A percentile compares a stretch with the other conserved stretches of the same genome.
phyloP scores from a whole-genome alignment of 2,888 invertebrate species.

The Ashinkailepas kermadecensis region DNA sequence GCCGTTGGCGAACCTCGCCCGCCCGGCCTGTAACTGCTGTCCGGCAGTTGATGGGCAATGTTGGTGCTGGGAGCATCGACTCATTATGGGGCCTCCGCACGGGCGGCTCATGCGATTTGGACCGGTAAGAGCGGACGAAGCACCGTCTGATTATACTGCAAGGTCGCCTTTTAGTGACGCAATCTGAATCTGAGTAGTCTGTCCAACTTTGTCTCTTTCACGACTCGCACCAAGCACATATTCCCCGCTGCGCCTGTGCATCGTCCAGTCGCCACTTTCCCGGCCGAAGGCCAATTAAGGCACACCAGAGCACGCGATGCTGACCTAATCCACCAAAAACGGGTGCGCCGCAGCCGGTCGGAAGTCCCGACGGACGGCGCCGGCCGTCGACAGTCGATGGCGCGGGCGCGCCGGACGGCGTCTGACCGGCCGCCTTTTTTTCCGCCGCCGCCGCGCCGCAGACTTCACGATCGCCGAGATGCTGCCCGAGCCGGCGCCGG shows the following conservation, averaged over 20 bases:
- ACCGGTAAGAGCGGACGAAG: too few relatives aligned
- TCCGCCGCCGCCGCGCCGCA: neutral
- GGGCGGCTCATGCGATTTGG: too few relatives aligned
- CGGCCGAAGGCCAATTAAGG: neutral
- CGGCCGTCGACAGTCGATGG: conserved; percentile 46
- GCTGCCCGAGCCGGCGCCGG: conserved; percentile 28
- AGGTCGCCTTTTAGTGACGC: too few relatives aligned
- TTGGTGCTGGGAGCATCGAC: too few relatives aligned
- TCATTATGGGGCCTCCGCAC: too few relatives aligned
- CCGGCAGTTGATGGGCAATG: too few relatives aligned
- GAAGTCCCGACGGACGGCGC: conserved; percentile 52
- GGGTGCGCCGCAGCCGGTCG: neutral
- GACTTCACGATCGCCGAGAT: conserved; percentile 4
- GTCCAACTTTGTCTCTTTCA: too few relatives aligned
- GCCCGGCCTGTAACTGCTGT: too few relatives aligned
- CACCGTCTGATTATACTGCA: too few relatives aligned
- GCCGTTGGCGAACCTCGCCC: too few relatives aligned
- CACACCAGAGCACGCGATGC: neutral
- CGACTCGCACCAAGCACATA: too few relatives aligned
- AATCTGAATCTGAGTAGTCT: too few relatives aligned
- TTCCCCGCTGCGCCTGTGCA: neutral
- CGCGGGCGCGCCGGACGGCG: neutral
- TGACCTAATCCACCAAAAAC: neutral
- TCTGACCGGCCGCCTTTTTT: neutral
- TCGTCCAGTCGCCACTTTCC: neutral